A percentile compares a stretch with the other conserved stretches of the same genome.
Evolutionary conservation across 2,888 invertebrate genomes (phyloP).

Genomic region (Archips xylosteana): DNA sequence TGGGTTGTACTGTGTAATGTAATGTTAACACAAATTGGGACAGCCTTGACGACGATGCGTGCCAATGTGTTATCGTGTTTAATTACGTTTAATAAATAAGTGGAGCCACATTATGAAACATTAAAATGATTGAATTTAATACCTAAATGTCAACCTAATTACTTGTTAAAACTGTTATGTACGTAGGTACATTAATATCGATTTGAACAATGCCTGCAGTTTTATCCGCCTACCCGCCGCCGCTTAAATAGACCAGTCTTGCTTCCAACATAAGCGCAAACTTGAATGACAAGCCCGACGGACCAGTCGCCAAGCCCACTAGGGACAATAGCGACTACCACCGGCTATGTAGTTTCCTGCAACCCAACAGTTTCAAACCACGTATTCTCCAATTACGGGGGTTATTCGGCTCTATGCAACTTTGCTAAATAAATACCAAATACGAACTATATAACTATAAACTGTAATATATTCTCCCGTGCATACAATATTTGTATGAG

Average conservation of each 20-base stretch:
- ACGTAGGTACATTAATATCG: slow-evolving; percentile 4
- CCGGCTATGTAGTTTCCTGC: slow-evolving; percentile 55
- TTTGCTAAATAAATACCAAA: slow-evolving; percentile 26
- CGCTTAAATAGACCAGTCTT: slow-evolving; percentile 37
- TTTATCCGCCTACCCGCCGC: slow-evolving; percentile 41
- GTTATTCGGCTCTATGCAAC: slow-evolving; percentile 46
- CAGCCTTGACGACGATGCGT: slow-evolving; percentile 29
- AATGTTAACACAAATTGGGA: slow-evolving; percentile 19
- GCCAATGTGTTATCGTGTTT: slow-evolving; percentile 13
- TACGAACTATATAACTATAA: not conserved
- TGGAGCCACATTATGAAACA: slow-evolving; percentile 10
- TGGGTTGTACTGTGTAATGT: slow-evolving; percentile 1
- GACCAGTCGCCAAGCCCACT: slow-evolving; percentile 36
- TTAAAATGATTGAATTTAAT: slow-evolving; percentile 26
- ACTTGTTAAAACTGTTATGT: not conserved
- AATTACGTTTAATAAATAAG: slow-evolving; percentile 19
- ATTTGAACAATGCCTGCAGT: slow-evolving; percentile 29
- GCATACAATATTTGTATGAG: slow-evolving; percentile 28
- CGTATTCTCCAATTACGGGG: slow-evolving; percentile 47
- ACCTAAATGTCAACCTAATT: not conserved
- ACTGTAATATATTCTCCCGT: slow-evolving; percentile 8
- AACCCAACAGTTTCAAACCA: slow-evolving; percentile 46
- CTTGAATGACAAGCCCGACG: slow-evolving; percentile 46
- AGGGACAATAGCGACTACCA: slow-evolving; percentile 56
- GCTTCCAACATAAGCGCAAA: slow-evolving; percentile 42